Conservation (phyloP, 2,113 vertebrate genomes). For the Galeopterus variegatus region DNA sequence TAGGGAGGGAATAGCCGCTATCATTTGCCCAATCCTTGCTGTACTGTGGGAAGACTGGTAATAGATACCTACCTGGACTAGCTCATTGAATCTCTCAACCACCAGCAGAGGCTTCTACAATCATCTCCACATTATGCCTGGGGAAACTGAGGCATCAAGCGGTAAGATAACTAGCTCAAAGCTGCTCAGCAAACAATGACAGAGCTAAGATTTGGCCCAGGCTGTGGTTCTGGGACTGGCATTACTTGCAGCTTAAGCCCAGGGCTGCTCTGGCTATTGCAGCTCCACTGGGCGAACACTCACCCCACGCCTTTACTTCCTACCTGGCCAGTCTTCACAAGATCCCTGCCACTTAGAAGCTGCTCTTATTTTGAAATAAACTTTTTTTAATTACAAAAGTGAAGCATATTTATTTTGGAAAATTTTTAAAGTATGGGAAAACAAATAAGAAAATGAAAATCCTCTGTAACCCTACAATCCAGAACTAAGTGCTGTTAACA, state of each 20-base stretch:
- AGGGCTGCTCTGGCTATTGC: accelerated
- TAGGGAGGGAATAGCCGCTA: accelerated
- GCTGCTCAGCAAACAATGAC: not conserved
- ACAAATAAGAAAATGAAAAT: conserved; percentile 35
- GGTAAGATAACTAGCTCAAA: not conserved
- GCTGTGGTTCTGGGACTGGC: not conserved
- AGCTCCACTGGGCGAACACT: accelerated
- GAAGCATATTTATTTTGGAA: not conserved
- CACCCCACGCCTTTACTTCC: no score
- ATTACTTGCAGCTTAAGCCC: not conserved
- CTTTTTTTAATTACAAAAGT: not conserved
- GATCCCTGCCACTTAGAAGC: not conserved
- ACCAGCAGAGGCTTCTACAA: not conserved
- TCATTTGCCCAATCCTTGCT: not conserved
- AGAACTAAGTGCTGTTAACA: not conserved
- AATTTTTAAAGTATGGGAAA: not conserved
- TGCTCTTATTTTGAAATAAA: conserved; percentile 24
- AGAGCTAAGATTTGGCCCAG: not conserved
- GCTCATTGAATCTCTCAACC: not conserved
- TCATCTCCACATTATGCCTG: not conserved
- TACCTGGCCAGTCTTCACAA: not conserved
- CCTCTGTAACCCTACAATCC: not conserved
- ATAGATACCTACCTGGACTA: no score
- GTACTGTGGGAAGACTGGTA: not conserved
- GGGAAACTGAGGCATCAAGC: not conserved